Conservation (phyloP, 2,888 invertebrate genomes). For the Drosophila mulleri region DNA sequence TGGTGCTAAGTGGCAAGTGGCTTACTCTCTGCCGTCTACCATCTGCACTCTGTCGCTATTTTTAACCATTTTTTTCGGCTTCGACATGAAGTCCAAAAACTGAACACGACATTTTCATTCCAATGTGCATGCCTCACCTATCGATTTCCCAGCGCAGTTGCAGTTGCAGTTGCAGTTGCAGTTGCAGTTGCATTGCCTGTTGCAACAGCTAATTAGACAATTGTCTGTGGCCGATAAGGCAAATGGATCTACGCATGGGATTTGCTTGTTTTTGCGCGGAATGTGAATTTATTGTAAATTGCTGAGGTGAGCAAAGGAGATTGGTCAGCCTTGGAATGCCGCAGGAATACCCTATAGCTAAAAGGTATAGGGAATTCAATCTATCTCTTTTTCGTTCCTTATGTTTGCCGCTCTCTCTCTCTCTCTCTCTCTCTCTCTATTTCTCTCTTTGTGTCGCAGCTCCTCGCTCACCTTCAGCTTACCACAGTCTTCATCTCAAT, state of each 20-base stretch:
- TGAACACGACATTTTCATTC: constrained; percentile 70
- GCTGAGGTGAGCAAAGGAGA: constrained; percentile 17
- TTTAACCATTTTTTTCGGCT: constrained; percentile 50
- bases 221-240: constrained; percentile 51
- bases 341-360: background rate
- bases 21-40: constrained; percentile 26
- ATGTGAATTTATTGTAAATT: constrained; percentile 55
- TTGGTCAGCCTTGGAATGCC: constrained; percentile 3
- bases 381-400: no score
- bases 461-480: no score
- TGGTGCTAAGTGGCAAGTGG: constrained; percentile 51
- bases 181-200: constrained; percentile 10
- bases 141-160: constrained; percentile 39
- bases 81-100: constrained; percentile 34
- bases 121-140: constrained; percentile 67
- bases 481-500: no score
- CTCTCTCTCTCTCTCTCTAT: no score
- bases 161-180: constrained; percentile 10
- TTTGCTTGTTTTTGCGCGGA: constrained; percentile 18
- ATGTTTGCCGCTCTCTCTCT: no score
- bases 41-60: constrained; percentile 10
- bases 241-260: constrained; percentile 51
- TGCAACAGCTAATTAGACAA: constrained; percentile 69
- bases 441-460: no score
- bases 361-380: background rate